A percentile compares a stretch with the other conserved stretches of the same genome.
Conservation (phyloP, 2,888 invertebrate species). For the Prosopocoilus inquinatus region DNA sequence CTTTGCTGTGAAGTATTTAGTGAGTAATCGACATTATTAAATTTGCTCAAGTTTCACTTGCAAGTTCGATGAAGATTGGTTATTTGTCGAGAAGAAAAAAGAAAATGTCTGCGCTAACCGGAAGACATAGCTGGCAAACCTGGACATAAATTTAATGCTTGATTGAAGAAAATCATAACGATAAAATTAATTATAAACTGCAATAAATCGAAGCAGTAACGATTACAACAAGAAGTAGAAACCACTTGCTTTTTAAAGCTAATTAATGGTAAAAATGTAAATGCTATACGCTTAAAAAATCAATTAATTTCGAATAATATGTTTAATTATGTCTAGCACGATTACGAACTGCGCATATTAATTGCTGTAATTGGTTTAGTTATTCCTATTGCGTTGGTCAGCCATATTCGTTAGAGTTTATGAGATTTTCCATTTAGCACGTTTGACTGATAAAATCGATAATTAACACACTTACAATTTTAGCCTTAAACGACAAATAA, state of each 20-base stretch:
- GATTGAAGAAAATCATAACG: slow-evolving; percentile 5
- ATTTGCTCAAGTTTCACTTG: neutral
- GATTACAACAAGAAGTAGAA: neutral
- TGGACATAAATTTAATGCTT: slow-evolving; percentile 3
- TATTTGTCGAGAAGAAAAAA: neutral
- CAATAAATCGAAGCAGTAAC: neutral
- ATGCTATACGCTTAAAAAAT: slow-evolving; percentile 17
- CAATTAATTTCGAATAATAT: slow-evolving; percentile 31
- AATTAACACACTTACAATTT: slow-evolving; percentile 15
- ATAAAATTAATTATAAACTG: slow-evolving; percentile 1
- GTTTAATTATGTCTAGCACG: slow-evolving; percentile 27
- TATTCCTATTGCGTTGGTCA: slow-evolving; percentile 24
- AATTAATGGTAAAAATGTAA: slow-evolving; percentile 18
- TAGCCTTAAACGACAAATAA: neutral
- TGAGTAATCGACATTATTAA: neutral
- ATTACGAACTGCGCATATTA: slow-evolving; percentile 29
- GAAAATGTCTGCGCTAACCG: slow-evolving; percentile 3
- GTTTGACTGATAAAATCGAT: neutral
- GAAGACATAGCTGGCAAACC: slow-evolving; percentile 1
- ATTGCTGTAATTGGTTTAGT: slow-evolving; percentile 27
- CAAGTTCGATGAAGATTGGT: neutral
- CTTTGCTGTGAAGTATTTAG: neutral
- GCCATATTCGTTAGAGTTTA: slow-evolving; percentile 18
- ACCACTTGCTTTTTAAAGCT: neutral
- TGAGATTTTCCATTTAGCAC: slow-evolving; percentile 17